phyloP scores from a whole-genome alignment of 2,888 invertebrate species.

The Drosophila testacea region DNA sequence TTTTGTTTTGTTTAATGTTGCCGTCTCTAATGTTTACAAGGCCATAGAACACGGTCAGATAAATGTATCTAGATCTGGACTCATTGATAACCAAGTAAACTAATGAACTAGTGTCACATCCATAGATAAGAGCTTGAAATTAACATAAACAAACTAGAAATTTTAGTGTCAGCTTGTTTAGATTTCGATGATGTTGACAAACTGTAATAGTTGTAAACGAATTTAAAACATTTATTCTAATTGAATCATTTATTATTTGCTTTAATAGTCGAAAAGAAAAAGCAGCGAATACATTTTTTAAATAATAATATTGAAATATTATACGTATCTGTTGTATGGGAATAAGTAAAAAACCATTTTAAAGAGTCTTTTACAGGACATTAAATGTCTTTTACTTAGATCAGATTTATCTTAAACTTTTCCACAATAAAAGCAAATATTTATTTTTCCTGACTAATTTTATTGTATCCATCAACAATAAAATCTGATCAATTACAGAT shows the following conservation, averaged over 20 bases:
- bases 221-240: not conserved
- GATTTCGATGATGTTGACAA: conserved; percentile 1
- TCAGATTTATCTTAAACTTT: too few species aligned
- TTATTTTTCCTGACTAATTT: too few species aligned
- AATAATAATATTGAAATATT: too few species aligned
- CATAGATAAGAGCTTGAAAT: conserved; percentile 35
- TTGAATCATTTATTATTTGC: conserved; percentile 4
- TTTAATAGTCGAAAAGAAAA: not conserved
- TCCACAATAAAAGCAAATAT: too few species aligned
- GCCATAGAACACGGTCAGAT: conserved; percentile 26
- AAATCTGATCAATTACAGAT: too few species aligned
- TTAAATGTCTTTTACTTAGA: too few species aligned
- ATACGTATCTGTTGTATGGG: too few species aligned
- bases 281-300: too few species aligned
- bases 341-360: too few species aligned
- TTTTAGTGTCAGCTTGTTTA: conserved; percentile 2
- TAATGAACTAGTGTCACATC: conserved; percentile 28
- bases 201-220: not conserved
- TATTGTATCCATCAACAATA: too few species aligned
- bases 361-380: too few species aligned
- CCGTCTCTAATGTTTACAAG: conserved; percentile 20
- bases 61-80: conserved; percentile 32
- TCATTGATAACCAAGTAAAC: conserved; percentile 27
- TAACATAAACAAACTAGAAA: conserved; percentile 27
- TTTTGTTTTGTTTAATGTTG: conserved; percentile 37